Evolutionary conservation across 1,140 invertebrate genomes (phyloP).

Genomic region (Zophobas morio): DNA sequence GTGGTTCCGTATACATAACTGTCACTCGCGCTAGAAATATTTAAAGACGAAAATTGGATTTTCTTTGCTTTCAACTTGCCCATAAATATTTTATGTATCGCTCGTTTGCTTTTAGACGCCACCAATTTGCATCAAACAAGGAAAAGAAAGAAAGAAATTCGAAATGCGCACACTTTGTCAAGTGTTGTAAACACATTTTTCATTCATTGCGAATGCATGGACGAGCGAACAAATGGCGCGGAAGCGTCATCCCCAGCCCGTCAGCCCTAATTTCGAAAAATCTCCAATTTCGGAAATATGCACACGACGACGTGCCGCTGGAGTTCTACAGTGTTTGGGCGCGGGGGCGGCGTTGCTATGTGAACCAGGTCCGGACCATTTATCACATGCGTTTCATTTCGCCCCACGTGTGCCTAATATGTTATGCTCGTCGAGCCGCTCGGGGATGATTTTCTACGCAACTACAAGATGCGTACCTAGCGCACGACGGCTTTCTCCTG

Average conservation of each 20-base stretch:
- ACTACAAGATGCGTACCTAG: slow-evolving; percentile 48
- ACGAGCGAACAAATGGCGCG: slow-evolving; percentile 28
- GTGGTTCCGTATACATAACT: slow-evolving; percentile 45
- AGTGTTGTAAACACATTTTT: slow-evolving; percentile 51
- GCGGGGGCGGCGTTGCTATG: slow-evolving; percentile 55
- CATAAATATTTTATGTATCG: slow-evolving; percentile 52
- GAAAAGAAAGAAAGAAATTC: slow-evolving; percentile 28
- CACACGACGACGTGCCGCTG: slow-evolving; percentile 29
- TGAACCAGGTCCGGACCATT: slow-evolving; percentile 59
- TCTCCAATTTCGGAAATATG: slow-evolving; percentile 37
- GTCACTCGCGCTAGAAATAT: slow-evolving; percentile 51
- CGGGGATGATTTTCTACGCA: slow-evolving; percentile 45
- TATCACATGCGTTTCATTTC: slow-evolving; percentile 60
- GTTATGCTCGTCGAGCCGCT: slow-evolving; percentile 53
- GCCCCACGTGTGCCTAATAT: slow-evolving; percentile 59
- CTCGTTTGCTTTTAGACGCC: slow-evolving; percentile 46
- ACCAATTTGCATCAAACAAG: slow-evolving; percentile 39
- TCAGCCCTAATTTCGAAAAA: slow-evolving; percentile 31
- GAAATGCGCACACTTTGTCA: slow-evolving; percentile 44
- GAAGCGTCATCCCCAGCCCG: slow-evolving; percentile 4
- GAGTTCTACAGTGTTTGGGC: slow-evolving; percentile 44
- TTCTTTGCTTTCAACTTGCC: slow-evolving; percentile 47
- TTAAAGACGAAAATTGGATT: slow-evolving; percentile 53
- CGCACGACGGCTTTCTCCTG: slow-evolving; percentile 35
- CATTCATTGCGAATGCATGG: slow-evolving; percentile 50